A percentile compares a stretch with the other conserved stretches of the same genome.
Conservation (phyloP, 2,113 vertebrate species). For the Megaptera novaeangliae region DNA sequence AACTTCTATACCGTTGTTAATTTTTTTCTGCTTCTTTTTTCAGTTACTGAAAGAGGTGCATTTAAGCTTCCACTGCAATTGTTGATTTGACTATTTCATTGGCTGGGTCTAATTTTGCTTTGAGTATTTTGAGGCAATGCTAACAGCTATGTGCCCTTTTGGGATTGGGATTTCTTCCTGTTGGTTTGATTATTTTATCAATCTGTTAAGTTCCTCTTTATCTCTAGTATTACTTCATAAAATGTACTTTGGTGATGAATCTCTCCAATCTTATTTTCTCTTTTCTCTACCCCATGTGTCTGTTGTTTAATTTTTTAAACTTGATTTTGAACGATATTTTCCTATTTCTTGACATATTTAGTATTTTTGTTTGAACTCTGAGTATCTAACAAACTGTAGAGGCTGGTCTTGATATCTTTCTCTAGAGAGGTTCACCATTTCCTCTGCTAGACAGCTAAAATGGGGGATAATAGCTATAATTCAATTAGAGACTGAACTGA, state of each 20-base stretch:
- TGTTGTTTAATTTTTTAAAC: neutral
- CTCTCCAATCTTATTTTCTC: neutral
- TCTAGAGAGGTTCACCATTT: neutral
- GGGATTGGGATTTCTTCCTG: neutral
- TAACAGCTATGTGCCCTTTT: neutral
- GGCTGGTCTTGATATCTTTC: neutral
- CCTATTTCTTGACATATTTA: neutral
- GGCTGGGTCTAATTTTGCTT: neutral
- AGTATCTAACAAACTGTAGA: neutral
- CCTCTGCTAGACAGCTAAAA: neutral
- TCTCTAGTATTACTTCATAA: neutral
- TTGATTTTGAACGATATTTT: neutral
- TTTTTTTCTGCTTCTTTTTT: neutral
- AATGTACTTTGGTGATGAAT: neutral
- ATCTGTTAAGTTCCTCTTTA: neutral
- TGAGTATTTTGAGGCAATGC: neutral
- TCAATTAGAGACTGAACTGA: neutral
- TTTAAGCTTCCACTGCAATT: neutral
- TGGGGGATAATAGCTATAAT: neutral
- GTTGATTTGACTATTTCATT: neutral
- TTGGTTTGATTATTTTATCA: neutral
- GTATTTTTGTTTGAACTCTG: neutral
- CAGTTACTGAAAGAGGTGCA: neutral
- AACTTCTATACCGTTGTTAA: neutral
- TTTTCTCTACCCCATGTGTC: neutral